Percentiles rank a stretch among this genome's conserved stretches.
Conservation (phyloP, 2,113 vertebrate genomes). For the Motacilla tschutschensis region DNA sequence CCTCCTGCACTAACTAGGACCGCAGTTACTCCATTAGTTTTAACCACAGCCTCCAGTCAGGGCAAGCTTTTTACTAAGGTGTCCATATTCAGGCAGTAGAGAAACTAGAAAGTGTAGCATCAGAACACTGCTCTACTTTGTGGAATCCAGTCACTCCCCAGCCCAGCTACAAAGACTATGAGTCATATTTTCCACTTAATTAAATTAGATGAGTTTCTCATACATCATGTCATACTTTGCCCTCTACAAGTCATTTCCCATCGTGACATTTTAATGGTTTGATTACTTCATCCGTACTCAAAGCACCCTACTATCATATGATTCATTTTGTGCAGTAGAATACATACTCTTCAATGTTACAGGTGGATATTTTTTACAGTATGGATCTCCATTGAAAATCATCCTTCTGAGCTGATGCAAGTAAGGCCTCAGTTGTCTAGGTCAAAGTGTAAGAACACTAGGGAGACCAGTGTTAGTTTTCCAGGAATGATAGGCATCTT, state of each 20-base stretch:
- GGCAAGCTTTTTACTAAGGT: not conserved
- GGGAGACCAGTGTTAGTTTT: not conserved
- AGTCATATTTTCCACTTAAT: slow-evolving; percentile 23
- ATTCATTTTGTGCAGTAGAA: not conserved
- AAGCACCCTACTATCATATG: not conserved
- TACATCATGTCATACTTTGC: not conserved
- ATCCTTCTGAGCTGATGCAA: not conserved
- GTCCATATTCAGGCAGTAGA: not conserved
- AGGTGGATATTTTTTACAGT: not conserved
- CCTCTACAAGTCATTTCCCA: not conserved
- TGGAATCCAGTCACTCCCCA: not conserved
- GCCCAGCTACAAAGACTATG: not conserved
- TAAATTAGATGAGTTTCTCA: not conserved
- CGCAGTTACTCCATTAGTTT: not conserved
- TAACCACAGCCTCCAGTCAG: not conserved
- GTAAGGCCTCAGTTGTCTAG: not conserved
- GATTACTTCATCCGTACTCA: not conserved
- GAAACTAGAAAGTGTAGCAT: not conserved
- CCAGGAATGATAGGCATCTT: not conserved
- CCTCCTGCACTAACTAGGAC: not conserved
- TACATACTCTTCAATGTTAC: not conserved
- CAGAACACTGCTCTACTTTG: not conserved
- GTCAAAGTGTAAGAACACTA: not conserved
- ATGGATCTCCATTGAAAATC: not conserved
- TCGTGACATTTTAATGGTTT: not conserved